Base-by-base conservation (phyloP, 2,113 vertebrate genomes). In the human (Homo sapiens) region DNA sequence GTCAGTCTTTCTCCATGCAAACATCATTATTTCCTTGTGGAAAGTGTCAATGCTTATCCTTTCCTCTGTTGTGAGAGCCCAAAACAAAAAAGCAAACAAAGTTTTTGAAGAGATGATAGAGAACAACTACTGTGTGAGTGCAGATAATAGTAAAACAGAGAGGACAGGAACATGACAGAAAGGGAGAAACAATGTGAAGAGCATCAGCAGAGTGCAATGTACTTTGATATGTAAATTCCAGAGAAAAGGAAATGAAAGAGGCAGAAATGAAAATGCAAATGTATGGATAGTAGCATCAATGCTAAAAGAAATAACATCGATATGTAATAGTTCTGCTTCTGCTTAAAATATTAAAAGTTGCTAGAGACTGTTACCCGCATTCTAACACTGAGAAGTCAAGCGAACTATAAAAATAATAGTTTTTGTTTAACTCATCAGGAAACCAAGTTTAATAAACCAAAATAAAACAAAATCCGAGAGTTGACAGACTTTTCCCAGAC, bases 381-480 rank as follows among this genome's bases (percentile, higher is more conserved):
- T 38, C 43, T 4, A 38, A 59, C 16, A 59, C 35, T 22, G 16
- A 90, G 52, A 93, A 66, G 18, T 92, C 40, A 92, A 18, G 86
- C 38, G 43, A 4, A 27, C 5, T 45, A 32, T 1, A 40, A 30
- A 35, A 79, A 59, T 57, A 76, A 57, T 6, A 92, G 13, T 13
- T 92, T 90, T 61, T 78, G 45, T 90, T 72, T 93, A 94, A 73
- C 11, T 9, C 75, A 64, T 66, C 80, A 92, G 59, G 83, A 96
- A 96, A 66, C 25, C 25, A 35, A 87, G n/a, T 64, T 59, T 89
- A 76, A 57, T 38, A 76, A 79, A 52, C 8, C 35, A 52, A 64
- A 94, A 81, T 64, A 35, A 81, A 94, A 78, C 68, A 22, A 73
- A 95, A 92, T 87, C 25, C 32, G n/a, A 80, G 30, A 72, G 30